Evolutionary conservation across 1,140 invertebrate species (phyloP).

Genomic region (Dinothrombium tinctorium): DNA sequence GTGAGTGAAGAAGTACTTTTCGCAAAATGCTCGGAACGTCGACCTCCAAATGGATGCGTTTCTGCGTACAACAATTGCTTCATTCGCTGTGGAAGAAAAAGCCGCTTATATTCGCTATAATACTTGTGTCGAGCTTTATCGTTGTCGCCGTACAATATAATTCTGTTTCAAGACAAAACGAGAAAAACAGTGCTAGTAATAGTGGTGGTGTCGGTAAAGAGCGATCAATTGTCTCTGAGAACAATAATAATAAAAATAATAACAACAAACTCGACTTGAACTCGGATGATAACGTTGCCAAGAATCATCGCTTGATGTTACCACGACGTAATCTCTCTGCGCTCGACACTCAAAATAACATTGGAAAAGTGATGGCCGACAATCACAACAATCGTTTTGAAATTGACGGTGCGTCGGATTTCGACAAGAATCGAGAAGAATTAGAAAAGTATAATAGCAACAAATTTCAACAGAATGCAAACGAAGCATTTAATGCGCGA

Average conservation of each 20-base stretch:
- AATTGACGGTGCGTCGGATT: not conserved
- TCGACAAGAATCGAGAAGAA: not conserved
- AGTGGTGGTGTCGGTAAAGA: slow-evolving; percentile 4
- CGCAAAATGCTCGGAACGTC: too few species aligned
- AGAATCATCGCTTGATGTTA: slow-evolving; percentile 7
- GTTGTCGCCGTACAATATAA: slow-evolving; percentile 14
- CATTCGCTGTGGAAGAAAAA: slow-evolving; percentile 13
- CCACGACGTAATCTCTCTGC: slow-evolving; percentile 13
- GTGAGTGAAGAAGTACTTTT: too few species aligned
- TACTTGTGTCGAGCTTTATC: slow-evolving; percentile 11
- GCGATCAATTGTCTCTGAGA: not conserved
- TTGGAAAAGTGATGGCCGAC: not conserved
- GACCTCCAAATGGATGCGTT: too few species aligned
- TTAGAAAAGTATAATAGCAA: not conserved
- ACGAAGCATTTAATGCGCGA: too few species aligned
- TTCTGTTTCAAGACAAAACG: not conserved
- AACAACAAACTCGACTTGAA: slow-evolving; percentile 1
- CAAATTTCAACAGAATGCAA: not conserved
- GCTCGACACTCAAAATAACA: not conserved
- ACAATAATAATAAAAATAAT: not conserved
- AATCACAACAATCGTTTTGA: not conserved
- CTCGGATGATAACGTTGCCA: not conserved
- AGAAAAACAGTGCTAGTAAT: not conserved
- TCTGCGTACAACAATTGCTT: too few species aligned
- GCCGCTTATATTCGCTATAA: slow-evolving; percentile 12